Base-by-base conservation (phyloP, 2,113 vertebrate species). In the Calcarius ornatus region DNA sequence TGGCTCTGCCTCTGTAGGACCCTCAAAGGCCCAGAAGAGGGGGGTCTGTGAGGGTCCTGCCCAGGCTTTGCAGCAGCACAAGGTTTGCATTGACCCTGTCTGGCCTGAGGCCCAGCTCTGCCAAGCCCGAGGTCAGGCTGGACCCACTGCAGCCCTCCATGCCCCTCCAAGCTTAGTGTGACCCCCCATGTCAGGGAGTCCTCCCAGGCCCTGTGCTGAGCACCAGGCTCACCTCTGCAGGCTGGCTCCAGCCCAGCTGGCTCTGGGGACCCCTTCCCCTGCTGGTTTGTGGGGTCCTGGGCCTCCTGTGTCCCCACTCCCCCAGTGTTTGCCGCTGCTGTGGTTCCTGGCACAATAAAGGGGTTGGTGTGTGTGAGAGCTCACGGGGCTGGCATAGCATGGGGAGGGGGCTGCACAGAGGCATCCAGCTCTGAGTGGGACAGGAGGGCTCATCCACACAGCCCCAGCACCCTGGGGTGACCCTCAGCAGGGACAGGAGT, bases 341-440 rank as follows among this genome's bases (percentile, higher is more conserved):
- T 95, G 64, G 65, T 81, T 86, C 80, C 86, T 73, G 80, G 56
- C 78, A 75, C 86, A 97, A 97, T 97, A 96, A 96, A 97, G 56
- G 63, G 61, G 60, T 91, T 59, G 75, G 37, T 70, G 63, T 91
- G 87, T 88, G 81, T 50, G 0, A 66, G 51, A 88, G 60, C 42
- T 30, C 24, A 3, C 31, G 0, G 0, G 40, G 35, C 16, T 82
- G 76, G 37, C 59, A 53, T 0, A 2, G 71, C 15, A 1, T 1
- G 14, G 27, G 71, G 7, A 59, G 17, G 61, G n/a, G 61, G 8
- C 53, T 61, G 69, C 65, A 53, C 21, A 0, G 1, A 77, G 56
- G 48, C 30, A 28, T 1, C 8, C 71, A 9, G 16, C 10, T 54
- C 19, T 30, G 35, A 53, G 54, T 15, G 0, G 0, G 25, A 21